Percentiles rank a stretch among this genome's conserved stretches.
Evolutionary conservation across 2,797 vertebrate genomes (phyloP).

Genomic region (Nannoperca australis): DNA sequence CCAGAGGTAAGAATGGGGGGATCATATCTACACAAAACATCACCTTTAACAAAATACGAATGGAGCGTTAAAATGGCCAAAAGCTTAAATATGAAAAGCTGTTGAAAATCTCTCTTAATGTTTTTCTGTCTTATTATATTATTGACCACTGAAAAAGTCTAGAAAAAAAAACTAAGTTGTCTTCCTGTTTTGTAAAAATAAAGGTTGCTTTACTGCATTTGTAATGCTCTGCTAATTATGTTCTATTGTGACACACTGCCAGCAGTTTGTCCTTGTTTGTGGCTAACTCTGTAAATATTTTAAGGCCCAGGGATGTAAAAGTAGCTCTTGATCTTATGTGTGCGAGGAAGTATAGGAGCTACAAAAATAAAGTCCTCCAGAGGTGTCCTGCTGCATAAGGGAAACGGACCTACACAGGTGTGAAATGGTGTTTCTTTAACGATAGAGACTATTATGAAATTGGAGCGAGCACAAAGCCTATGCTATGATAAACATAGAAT

Average conservation of each 20-base stretch:
- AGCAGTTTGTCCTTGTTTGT: conserved; percentile 69
- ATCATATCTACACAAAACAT: conserved; percentile 68
- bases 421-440: conserved; percentile 60
- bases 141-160: conserved; percentile 30
- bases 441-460: conserved; percentile 54
- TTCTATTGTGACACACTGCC: conserved; percentile 55
- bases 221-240: conserved; percentile 66
- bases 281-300: conserved; percentile 70
- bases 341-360: conserved; percentile 36
- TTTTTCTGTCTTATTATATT: conserved; percentile 36
- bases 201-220: conserved; percentile 52
- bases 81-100: conserved; percentile 61
- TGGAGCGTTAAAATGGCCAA: conserved; percentile 59
- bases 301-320: conserved; percentile 65
- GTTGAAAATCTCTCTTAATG: neutral
- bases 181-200: conserved; percentile 35
- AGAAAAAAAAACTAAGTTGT: conserved; percentile 18
- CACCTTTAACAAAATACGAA: conserved; percentile 41
- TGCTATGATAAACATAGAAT: conserved; percentile 67
- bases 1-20: conserved; percentile 93
- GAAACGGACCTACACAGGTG: conserved; percentile 45
- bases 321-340: conserved; percentile 60
- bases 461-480: conserved; percentile 63
- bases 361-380: conserved; percentile 40
- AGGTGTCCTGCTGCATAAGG: conserved; percentile 35